These are phyloP conservation scores for Oreonectes daqikongensis DNA, from an alignment of 2,797 vertebrate genomes.

Conservation along the genomic window DNA sequence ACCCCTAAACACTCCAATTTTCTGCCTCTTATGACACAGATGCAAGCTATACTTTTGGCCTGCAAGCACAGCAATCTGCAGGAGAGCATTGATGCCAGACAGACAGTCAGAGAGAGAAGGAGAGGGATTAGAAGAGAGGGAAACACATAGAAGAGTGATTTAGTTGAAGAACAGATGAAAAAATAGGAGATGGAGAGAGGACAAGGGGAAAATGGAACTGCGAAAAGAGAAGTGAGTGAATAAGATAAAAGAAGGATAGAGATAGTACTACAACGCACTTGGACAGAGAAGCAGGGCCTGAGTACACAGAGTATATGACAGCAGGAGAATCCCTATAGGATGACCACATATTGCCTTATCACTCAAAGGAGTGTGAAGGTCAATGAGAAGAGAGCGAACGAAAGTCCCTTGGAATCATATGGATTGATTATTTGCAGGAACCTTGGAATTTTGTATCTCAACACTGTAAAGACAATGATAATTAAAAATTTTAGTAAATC, in stretches of 20 bases:
- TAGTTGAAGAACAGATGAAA: constrained; percentile 30
- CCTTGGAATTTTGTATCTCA: not conserved
- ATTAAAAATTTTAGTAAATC: too few relatives aligned
- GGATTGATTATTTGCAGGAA: not conserved
- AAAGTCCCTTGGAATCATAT: not conserved
- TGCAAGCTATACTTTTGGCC: constrained; percentile 62
- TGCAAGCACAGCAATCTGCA: constrained; percentile 61
- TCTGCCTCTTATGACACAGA: constrained; percentile 64
- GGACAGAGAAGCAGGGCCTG: constrained; percentile 2
- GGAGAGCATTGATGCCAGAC: constrained; percentile 61
- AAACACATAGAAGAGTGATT: constrained; percentile 33
- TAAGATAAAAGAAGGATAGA: constrained; percentile 19
- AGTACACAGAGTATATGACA: constrained; percentile 6
- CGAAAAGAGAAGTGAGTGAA: constrained; percentile 47
- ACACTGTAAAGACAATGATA: not conserved
- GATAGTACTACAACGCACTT: constrained; percentile 16
- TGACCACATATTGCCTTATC: constrained; percentile 36
- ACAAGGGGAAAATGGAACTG: constrained; percentile 27
- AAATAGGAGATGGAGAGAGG: constrained; percentile 19
- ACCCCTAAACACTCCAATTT: constrained; percentile 57
- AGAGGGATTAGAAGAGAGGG: constrained; percentile 33
- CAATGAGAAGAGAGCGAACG: not conserved
- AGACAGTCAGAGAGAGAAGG: constrained; percentile 46
- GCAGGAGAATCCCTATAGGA: constrained; percentile 37
- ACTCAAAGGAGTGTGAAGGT: constrained; percentile 14